phyloP scores from a whole-genome alignment of 2,888 invertebrate genomes.

The Yponomeuta malinellus region DNA sequence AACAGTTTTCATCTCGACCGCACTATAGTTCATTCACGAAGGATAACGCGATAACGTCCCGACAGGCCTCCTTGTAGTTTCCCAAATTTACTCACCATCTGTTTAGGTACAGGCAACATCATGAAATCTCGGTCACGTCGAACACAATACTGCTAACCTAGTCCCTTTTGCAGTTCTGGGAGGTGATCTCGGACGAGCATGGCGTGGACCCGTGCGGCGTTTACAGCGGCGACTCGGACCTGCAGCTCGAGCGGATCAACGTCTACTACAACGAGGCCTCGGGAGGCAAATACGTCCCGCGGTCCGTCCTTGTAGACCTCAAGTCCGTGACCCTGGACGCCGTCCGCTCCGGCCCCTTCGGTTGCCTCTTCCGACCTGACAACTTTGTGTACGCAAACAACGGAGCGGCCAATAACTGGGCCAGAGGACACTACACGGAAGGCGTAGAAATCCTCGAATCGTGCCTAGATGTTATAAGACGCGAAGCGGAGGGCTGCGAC shows the following conservation, averaged over 20 bases:
- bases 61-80: too few species aligned
- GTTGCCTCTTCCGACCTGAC: conserved; percentile 83
- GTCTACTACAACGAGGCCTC: conserved; percentile 79
- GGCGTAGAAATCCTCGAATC: conserved; percentile 79
- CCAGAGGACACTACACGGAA: conserved; percentile 84
- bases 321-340: conserved; percentile 82
- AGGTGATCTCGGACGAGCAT: conserved; percentile 82
- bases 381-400: conserved; percentile 83
- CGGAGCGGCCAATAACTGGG: conserved; percentile 81
- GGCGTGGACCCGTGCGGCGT: conserved; percentile 77
- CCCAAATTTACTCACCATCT: too few species aligned
- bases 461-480: conserved; percentile 70
- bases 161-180: conserved; percentile 66
- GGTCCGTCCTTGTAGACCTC: conserved; percentile 79
- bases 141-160: not conserved
- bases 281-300: conserved; percentile 73
- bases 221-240: conserved; percentile 74
- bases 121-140: too few species aligned
- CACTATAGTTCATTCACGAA: too few species aligned
- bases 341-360: conserved; percentile 76
- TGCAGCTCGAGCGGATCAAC: conserved; percentile 78
- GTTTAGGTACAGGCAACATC: too few species aligned
- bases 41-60: too few species aligned
- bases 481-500: conserved; percentile 80
- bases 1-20: too few species aligned